phyloP scores from a whole-genome alignment of 2,888 invertebrate genomes.

The Aspidiotus destructor region DNA sequence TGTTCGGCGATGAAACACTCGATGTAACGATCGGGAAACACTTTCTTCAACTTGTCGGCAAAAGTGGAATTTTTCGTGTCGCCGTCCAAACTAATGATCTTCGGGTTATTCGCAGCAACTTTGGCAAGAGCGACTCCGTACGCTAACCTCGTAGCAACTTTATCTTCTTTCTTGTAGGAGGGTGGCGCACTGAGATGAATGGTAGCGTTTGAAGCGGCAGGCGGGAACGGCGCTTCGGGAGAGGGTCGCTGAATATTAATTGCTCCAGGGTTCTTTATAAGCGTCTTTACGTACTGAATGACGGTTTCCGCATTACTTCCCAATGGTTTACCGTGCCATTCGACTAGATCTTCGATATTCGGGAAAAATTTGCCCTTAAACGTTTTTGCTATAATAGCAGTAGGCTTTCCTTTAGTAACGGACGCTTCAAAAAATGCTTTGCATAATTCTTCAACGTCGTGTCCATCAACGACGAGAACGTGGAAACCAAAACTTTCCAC shows the following conservation, averaged over 20 bases:
- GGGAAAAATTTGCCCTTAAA: constrained; percentile 86
- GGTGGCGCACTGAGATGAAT: constrained; percentile 74
- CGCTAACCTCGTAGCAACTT: constrained; percentile 80
- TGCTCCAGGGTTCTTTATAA: constrained; percentile 48
- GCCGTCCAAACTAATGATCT: constrained; percentile 90
- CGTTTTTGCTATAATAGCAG: constrained; percentile 90
- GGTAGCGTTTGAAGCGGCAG: constrained; percentile 43
- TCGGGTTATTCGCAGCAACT: constrained; percentile 55
- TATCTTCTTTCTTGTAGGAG: constrained; percentile 64
- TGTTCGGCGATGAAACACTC: constrained; percentile 99
- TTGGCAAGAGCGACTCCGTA: constrained; percentile 92
- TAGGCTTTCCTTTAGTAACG: constrained; percentile 67
- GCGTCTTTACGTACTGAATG: constrained; percentile 41
- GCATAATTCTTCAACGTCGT: constrained; percentile 80
- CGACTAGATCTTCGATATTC: constrained; percentile 81
- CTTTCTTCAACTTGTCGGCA: constrained; percentile 77
- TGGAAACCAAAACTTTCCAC: constrained; percentile 85
- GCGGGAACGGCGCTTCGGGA: constrained; percentile 48
- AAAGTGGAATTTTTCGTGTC: constrained; percentile 99
- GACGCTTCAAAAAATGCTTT: constrained; percentile 79
- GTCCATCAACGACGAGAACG: constrained; percentile 89
- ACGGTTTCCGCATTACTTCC: constrained; percentile 68
- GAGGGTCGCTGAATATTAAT: constrained; percentile 53
- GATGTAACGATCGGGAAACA: constrained; percentile 64
- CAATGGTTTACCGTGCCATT: constrained; percentile 97